phyloP scores from a whole-genome alignment of 2,888 invertebrate genomes.

The Plebejus argus region DNA sequence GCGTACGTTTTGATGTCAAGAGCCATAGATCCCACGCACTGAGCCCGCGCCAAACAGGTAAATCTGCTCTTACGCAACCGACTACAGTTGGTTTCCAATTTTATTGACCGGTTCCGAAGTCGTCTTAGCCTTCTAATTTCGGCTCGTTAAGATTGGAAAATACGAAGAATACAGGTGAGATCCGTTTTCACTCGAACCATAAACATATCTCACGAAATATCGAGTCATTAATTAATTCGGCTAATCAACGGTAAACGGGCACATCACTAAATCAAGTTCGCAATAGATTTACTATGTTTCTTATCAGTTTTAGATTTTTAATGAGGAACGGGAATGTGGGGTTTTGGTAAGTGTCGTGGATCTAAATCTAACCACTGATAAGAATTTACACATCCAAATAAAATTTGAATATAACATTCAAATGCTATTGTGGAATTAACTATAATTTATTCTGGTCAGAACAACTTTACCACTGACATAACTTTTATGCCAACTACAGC shows the following conservation, averaged over 20 bases:
- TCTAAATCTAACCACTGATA: background rate
- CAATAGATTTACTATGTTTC: slow-evolving; percentile 17
- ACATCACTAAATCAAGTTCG: slow-evolving; percentile 33
- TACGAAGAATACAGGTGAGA: slow-evolving; percentile 60
- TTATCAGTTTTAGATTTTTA: slow-evolving; percentile 25
- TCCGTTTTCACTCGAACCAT: slow-evolving; percentile 46
- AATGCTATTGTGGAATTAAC: background rate
- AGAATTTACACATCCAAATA: background rate
- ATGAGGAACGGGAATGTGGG: background rate
- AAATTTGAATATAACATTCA: background rate
- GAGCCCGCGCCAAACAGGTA: slow-evolving; percentile 69
- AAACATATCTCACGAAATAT: slow-evolving; percentile 45
- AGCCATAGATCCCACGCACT: slow-evolving; percentile 71
- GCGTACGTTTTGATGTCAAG: slow-evolving; percentile 43
- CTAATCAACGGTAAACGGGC: slow-evolving; percentile 42
- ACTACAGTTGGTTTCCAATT: slow-evolving; percentile 80
- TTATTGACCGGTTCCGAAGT: slow-evolving; percentile 79
- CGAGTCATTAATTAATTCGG: slow-evolving; percentile 45
- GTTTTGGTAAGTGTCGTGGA: background rate
- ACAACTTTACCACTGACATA: too few species aligned
- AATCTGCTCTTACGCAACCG: slow-evolving; percentile 75
- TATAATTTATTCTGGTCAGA: too few species aligned
- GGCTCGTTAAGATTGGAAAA: slow-evolving; percentile 80
- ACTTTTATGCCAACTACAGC: too few species aligned
- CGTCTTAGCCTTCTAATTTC: slow-evolving; percentile 79